Percentiles rank a stretch among this genome's conserved stretches.
phyloP scores from a whole-genome alignment of 2,797 vertebrate genomes.

The Eulemur rubriventer region DNA sequence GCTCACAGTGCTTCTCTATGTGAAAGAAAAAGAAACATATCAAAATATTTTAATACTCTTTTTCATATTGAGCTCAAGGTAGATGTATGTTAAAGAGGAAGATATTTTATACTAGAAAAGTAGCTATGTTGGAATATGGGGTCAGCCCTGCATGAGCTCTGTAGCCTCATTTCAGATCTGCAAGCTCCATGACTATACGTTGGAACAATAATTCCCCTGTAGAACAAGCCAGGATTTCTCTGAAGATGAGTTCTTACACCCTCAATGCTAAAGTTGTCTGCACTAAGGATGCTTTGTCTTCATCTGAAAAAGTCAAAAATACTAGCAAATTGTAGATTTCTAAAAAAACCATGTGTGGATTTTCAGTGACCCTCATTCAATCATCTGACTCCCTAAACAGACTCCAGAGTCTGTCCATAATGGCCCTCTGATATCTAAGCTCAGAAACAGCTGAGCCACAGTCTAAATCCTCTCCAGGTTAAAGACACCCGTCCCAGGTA shows the following conservation, averaged over 20 bases:
- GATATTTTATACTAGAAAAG: background rate
- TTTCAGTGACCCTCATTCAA: background rate
- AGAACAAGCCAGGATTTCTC: background rate
- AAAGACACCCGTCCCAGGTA: background rate
- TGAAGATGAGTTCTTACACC: background rate
- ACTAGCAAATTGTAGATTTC: background rate
- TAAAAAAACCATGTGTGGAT: background rate
- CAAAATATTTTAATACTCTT: background rate
- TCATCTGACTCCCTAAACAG: background rate
- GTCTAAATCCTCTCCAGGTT: background rate
- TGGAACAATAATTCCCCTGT: background rate
- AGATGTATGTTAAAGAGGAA: background rate
- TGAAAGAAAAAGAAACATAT: background rate
- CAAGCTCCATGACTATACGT: background rate
- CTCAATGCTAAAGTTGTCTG: background rate
- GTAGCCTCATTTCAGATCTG: background rate
- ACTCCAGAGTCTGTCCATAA: background rate
- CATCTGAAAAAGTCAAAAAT: background rate
- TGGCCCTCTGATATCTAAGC: background rate
- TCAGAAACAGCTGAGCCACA: background rate
- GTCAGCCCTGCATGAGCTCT: background rate
- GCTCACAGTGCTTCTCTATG: background rate
- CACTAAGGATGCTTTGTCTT: background rate
- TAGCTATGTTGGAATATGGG: background rate
- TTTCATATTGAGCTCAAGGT: background rate